Percentiles rank a stretch among this genome's conserved stretches.
Evolutionary conservation across 2,888 invertebrate species (phyloP).

Genomic region (Diaprepes abbreviatus): DNA sequence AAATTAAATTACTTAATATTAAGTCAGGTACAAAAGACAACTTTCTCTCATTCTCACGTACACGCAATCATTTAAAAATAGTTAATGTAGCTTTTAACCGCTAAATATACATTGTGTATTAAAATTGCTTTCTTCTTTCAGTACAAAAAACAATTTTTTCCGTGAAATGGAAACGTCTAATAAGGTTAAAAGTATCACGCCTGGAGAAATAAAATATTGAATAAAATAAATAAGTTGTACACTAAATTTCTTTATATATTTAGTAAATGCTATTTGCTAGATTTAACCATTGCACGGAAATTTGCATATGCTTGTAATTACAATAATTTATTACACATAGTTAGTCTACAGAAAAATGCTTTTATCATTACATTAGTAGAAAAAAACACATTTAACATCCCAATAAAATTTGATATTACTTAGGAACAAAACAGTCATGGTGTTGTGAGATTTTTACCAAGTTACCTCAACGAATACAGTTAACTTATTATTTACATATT

Average conservation of each 20-base stretch:
- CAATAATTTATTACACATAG: background rate
- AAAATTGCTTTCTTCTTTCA: constrained; percentile 18
- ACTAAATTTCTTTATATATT: background rate
- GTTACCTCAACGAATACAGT: constrained; percentile 16
- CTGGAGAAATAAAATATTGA: no score
- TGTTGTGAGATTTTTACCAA: constrained; percentile 38
- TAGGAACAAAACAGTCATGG: constrained; percentile 47
- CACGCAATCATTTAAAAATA: background rate
- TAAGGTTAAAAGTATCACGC: no score
- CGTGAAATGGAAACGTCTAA: constrained; percentile 7
- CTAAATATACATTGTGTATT: background rate
- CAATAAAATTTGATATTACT: constrained; percentile 30
- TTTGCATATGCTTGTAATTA: background rate
- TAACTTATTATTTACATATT: constrained; percentile 27
- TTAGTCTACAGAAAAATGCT: constrained; percentile 15
- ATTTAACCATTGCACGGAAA: constrained; percentile 9
- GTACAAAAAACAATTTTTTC: constrained; percentile 23
- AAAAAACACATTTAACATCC: no score
- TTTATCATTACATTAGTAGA: background rate
- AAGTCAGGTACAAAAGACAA: constrained; percentile 40
- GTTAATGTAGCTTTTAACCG: background rate
- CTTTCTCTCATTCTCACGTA: constrained; percentile 2
- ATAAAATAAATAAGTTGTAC: no score
- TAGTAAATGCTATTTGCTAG: background rate
- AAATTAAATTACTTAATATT: constrained; percentile 35